Percentiles rank a stretch among this genome's conserved stretches.
These are phyloP conservation scores for Lepetodrilus schrolli DNA, from an alignment of 2,888 invertebrate genomes.

Conservation along the genomic window DNA sequence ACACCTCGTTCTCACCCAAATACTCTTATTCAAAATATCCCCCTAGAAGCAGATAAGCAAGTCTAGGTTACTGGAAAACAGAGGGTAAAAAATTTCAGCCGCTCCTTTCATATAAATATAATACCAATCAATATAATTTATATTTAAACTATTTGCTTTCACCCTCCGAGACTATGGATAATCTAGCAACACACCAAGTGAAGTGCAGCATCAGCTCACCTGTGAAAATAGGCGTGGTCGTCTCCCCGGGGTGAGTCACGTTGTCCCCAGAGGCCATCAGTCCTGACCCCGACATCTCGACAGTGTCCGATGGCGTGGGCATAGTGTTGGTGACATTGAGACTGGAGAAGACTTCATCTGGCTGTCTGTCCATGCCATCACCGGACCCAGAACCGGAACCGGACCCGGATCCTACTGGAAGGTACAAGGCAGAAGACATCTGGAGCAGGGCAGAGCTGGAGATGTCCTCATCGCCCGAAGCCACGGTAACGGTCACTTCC, in stretches of 20 bases:
- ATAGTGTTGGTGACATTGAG: neutral
- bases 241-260: neutral
- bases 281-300: constrained; percentile 8
- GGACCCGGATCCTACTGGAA: constrained; percentile 3
- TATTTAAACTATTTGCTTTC: too few relatives aligned
- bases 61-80: too few relatives aligned
- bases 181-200: too few relatives aligned
- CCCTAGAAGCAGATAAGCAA: too few relatives aligned
- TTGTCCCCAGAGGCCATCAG: constrained; percentile 12
- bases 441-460: neutral
- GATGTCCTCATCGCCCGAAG: neutral
- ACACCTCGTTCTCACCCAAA: too few relatives aligned
- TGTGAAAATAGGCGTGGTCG: too few relatives aligned
- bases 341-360: neutral
- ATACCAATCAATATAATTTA: too few relatives aligned
- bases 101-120: too few relatives aligned
- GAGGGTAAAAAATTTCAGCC: too few relatives aligned
- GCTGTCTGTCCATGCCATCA: neutral
- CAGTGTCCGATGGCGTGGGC: neutral
- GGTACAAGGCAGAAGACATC: neutral
- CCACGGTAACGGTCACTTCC: neutral
- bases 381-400: constrained; percentile 1
- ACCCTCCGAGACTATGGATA: too few relatives aligned
- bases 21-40: too few relatives aligned
- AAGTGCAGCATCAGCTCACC: too few relatives aligned